Conservation (phyloP, 2,113 vertebrate species). For the Megalops atlanticus region DNA sequence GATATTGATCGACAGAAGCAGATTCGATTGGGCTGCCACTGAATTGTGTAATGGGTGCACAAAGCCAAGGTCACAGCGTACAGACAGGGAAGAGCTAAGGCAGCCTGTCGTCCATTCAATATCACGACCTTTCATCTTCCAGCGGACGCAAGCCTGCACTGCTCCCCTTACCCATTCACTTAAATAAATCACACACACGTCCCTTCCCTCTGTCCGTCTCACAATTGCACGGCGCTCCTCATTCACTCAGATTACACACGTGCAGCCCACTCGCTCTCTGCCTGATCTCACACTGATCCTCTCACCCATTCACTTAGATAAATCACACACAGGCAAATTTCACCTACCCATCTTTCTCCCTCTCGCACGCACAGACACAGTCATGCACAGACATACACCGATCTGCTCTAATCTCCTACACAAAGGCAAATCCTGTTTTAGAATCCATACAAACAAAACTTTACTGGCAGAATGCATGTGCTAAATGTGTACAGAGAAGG, state of each 20-base stretch:
- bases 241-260: not conserved
- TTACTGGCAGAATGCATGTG: not conserved
- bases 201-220: not conserved
- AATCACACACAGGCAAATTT: constrained; percentile 21
- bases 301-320: constrained; percentile 41
- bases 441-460: not conserved
- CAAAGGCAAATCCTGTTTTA: not conserved
- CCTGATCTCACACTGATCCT: constrained; percentile 25
- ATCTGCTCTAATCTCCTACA: not conserved
- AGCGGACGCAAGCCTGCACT: constrained; percentile 34
- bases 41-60: constrained; percentile 93
- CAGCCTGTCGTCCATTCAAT: constrained; percentile 52
- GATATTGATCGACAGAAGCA: constrained; percentile 97
- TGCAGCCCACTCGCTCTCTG: not conserved
- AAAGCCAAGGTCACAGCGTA: constrained; percentile 87
- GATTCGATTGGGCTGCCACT: constrained; percentile 91
- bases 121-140: constrained; percentile 55
- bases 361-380: constrained; percentile 4
- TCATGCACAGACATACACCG: not conserved
- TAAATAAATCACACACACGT: constrained; percentile 39
- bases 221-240: not conserved
- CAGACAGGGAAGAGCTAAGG: constrained; percentile 49
- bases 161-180: constrained; percentile 35
- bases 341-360: not conserved
- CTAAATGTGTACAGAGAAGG: not conserved